Evolutionary conservation across 2,888 invertebrate genomes (phyloP).

Genomic region (Gari tellinella): DNA sequence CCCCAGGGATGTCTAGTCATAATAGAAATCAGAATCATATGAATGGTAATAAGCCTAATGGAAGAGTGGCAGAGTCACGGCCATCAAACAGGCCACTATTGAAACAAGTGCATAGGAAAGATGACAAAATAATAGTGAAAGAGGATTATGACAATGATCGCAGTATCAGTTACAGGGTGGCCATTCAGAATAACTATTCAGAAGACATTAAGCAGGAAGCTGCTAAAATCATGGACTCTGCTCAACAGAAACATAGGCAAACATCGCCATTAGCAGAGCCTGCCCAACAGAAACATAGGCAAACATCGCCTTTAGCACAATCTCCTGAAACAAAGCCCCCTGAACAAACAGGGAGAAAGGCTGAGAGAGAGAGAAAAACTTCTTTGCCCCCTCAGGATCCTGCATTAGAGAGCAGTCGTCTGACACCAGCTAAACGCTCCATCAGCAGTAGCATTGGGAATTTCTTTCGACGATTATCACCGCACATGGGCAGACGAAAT

Average conservation of each 20-base stretch:
- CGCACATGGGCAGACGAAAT: slow-evolving; percentile 65
- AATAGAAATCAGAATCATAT: slow-evolving; percentile 14
- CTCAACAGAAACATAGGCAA: slow-evolving; percentile 12
- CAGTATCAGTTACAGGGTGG: slow-evolving; percentile 73
- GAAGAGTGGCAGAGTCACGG: slow-evolving; percentile 12
- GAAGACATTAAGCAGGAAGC: slow-evolving; percentile 66
- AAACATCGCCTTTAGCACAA: too few relatives aligned
- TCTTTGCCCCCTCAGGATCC: slow-evolving; percentile 58
- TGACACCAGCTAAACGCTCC: slow-evolving; percentile 76
- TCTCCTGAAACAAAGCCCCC: too few relatives aligned
- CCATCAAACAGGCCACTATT: slow-evolving; percentile 29
- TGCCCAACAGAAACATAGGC: slow-evolving; percentile 11
- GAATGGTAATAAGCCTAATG: slow-evolving; percentile 47
- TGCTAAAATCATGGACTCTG: slow-evolving; percentile 43
- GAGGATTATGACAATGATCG: slow-evolving; percentile 75
- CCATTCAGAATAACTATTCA: slow-evolving; percentile 70
- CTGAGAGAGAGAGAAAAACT: slow-evolving; percentile 39
- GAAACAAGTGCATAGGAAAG: slow-evolving; percentile 19
- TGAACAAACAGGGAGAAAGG: slow-evolving; percentile 9
- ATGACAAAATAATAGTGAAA: slow-evolving; percentile 51
- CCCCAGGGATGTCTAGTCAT: slow-evolving; percentile 19
- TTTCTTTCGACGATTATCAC: slow-evolving; percentile 79
- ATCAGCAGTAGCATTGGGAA: slow-evolving; percentile 80
- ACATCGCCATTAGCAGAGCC: background rate
- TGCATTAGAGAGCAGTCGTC: slow-evolving; percentile 36